These are phyloP conservation scores for Diglossa cyanea DNA, from an alignment of 2,797 vertebrate genomes.

Conservation along the genomic window DNA sequence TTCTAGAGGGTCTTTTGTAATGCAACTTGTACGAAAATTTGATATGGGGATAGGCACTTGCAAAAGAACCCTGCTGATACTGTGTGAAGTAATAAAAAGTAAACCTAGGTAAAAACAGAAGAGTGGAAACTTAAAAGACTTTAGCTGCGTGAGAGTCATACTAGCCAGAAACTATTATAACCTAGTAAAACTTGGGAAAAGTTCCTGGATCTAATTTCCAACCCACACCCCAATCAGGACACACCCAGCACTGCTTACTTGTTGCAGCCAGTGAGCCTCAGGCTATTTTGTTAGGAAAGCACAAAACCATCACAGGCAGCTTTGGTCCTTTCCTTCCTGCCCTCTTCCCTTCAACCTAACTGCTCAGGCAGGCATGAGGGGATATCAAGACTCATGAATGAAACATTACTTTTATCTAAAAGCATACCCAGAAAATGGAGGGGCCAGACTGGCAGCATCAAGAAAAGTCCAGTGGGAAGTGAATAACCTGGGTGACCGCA, in stretches of 20 bases:
- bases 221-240: neutral
- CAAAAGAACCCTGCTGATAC: neutral
- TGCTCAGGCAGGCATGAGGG: neutral
- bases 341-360: neutral
- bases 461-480: neutral
- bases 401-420: neutral
- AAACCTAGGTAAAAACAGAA: neutral
- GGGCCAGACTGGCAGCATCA: neutral
- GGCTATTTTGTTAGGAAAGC: neutral
- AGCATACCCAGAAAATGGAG: neutral
- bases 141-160: neutral
- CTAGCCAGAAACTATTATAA: neutral
- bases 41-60: neutral
- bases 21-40: neutral
- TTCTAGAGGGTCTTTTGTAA: neutral
- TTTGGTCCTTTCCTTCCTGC: neutral
- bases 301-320: neutral
- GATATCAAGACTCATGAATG: neutral
- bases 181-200: neutral
- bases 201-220: neutral
- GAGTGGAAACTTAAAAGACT: neutral
- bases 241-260: neutral
- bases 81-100: neutral
- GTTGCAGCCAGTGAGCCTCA: neutral
- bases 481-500: neutral